phyloP scores from a whole-genome alignment of 2,888 invertebrate species.

The Nemotelus nigrinus region DNA sequence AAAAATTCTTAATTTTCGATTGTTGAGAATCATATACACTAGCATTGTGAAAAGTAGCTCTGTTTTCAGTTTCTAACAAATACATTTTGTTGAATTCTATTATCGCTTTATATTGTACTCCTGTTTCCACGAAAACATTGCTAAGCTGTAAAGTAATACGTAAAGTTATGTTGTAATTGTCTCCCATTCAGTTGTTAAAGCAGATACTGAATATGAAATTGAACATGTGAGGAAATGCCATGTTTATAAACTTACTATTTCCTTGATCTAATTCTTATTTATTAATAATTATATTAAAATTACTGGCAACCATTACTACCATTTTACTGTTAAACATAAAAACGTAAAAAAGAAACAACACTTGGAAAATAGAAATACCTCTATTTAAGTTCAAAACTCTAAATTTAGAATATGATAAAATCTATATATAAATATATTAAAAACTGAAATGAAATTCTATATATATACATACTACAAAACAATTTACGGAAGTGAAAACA shows the following conservation, averaged over 20 bases:
- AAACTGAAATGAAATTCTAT: conserved; percentile 39
- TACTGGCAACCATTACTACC: conserved; percentile 39
- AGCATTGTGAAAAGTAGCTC: no score
- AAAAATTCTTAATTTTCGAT: no score
- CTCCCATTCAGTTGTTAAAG: no score
- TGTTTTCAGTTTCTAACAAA: no score
- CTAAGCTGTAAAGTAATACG: no score
- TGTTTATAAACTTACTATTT: conserved; percentile 14
- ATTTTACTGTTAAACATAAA: conserved; percentile 41
- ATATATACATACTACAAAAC: conserved; percentile 40
- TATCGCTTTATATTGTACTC: no score
- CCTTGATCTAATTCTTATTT: neutral
- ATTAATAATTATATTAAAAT: conserved; percentile 5
- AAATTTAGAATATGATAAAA: conserved; percentile 50
- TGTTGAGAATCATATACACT: no score
- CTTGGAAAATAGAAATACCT: conserved; percentile 66
- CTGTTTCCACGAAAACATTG: no score
- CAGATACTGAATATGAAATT: no score
- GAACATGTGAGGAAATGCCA: neutral
- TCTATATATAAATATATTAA: conserved; percentile 43
- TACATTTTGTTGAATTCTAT: no score
- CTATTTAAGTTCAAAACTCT: conserved; percentile 65
- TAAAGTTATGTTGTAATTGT: no score
- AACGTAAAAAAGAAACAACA: conserved; percentile 49
- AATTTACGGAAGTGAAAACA: conserved; percentile 29